Percentiles rank a stretch among this genome's conserved stretches.
Evolutionary conservation across 2,888 invertebrate species (phyloP).

Genomic region (Hyposoter didymator): DNA sequence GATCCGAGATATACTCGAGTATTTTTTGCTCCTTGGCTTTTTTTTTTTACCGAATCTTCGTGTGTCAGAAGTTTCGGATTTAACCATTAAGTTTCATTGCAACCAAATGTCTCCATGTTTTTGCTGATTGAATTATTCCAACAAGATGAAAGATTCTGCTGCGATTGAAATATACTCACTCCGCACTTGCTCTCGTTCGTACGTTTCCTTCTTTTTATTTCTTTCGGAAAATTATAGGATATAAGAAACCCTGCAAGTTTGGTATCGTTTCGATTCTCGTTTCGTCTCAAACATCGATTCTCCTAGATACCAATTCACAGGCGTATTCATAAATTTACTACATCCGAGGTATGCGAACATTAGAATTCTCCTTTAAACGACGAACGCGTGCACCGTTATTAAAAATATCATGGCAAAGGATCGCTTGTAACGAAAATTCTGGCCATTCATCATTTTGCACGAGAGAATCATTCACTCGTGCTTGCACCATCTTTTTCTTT

Average conservation of each 20-base stretch:
- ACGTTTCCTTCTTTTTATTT: not conserved
- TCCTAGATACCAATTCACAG: constrained; percentile 36
- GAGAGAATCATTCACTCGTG: constrained; percentile 62
- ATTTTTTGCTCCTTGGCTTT: not conserved
- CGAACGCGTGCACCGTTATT: constrained; percentile 53
- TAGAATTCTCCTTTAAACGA: constrained; percentile 32
- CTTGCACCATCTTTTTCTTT: constrained; percentile 9
- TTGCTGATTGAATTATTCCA: not conserved
- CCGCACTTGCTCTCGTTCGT: not conserved
- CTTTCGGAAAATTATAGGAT: not conserved
- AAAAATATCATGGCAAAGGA: constrained; percentile 61
- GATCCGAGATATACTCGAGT: not conserved
- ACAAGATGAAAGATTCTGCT: not conserved
- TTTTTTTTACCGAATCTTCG: not conserved
- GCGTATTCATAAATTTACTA: constrained; percentile 12
- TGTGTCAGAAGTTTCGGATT: not conserved
- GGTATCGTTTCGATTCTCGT: constrained; percentile 24
- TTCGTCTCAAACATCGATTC: constrained; percentile 24
- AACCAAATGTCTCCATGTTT: not conserved
- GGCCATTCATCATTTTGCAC: constrained; percentile 67
- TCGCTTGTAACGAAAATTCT: constrained; percentile 67
- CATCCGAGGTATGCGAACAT: constrained; percentile 22
- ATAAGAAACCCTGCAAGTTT: constrained; percentile 42
- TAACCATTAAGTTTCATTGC: not conserved
- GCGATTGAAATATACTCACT: constrained; percentile 9